Evolutionary conservation across 2,888 invertebrate genomes (phyloP), one percentile per base, ranked within the genome.

Genomic region (Selenia dentaria): DNA sequence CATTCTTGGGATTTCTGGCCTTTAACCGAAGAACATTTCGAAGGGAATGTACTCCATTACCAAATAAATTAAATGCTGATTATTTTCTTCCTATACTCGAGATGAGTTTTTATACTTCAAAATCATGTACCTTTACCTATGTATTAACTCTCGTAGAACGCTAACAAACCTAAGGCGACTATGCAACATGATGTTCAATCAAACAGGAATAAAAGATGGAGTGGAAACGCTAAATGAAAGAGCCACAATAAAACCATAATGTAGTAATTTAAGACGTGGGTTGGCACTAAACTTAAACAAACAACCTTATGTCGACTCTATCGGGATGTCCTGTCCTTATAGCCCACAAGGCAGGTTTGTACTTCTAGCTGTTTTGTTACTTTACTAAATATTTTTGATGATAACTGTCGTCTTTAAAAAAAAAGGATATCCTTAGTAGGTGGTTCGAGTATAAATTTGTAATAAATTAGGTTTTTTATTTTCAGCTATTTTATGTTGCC

Each of bases 251-350:
- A 79, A 82, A 77, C 75, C 76, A 80, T 75, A 80, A 82, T 78
- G 83, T 81, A 77, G 70, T 82, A 79, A 82, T 80, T 64, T 67
- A 63, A 53, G 69, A 78, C 80, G 89, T 90, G 85, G 89, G 89
- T 54, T 47, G 87, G 59, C 74, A 80, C 77, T 90, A 88, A 88
- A 88, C 84, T 86, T 87, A 88, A 86, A 87, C 83, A 88, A 88
- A 90, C 88, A 90, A 84, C 81, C 84, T 86, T 83, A 86, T 74
- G 79, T 67, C 78, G 67, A 58, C 76, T 88, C 83, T 83, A 87
- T 86, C 86, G 87, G 86, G 84, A 86, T 84, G 84, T 90, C 89
- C 89, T 85, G 84, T 81, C 68, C 68, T 59, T 67, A 68, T 57
- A 46, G 58, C 51, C 40, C 54, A 56, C 57, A 51, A 58, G 57